Evolutionary conservation across 2,888 invertebrate genomes (phyloP).

Genomic region (Melolontha melolontha): DNA sequence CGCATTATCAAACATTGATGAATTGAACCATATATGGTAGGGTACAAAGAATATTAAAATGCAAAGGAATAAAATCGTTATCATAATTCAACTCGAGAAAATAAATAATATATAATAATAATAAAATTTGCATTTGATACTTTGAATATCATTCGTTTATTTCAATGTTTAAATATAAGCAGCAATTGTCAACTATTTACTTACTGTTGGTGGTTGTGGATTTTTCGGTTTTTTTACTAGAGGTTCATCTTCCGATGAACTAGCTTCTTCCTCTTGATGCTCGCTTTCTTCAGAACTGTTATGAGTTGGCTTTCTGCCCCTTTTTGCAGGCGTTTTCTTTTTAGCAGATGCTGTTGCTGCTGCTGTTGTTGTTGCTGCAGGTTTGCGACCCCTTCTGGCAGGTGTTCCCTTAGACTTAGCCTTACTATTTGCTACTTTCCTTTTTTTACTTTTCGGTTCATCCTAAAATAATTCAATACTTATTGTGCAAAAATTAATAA

Average conservation of each 20-base stretch:
- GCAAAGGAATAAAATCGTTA: too few species aligned
- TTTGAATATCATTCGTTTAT: too few species aligned
- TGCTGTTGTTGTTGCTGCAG: conserved; percentile 58
- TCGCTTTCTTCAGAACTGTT: conserved; percentile 60
- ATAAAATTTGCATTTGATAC: too few species aligned
- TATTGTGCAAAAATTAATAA: not conserved
- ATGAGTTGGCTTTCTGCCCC: conserved; percentile 69
- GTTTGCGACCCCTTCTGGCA: conserved; percentile 55
- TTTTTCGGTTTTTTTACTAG: conserved; percentile 74
- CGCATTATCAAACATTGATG: too few species aligned
- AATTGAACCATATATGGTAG: too few species aligned
- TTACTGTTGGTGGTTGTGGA: conserved; percentile 79
- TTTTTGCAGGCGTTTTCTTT: conserved; percentile 64
- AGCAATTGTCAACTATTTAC: conserved; percentile 53
- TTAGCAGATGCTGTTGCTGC: conserved; percentile 62
- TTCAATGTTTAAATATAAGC: not conserved
- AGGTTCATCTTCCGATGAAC: conserved; percentile 72
- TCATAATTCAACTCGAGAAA: too few species aligned
- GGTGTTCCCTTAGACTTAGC: conserved; percentile 55
- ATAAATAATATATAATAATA: too few species aligned
- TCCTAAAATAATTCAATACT: conserved; percentile 52
- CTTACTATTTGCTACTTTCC: conserved; percentile 56
- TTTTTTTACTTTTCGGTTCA: conserved; percentile 61
- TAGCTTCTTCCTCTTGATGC: conserved; percentile 64
- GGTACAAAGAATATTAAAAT: too few species aligned